Evolutionary conservation across 2,113 vertebrate genomes (phyloP).

Genomic region (Tachycineta bicolor): DNA sequence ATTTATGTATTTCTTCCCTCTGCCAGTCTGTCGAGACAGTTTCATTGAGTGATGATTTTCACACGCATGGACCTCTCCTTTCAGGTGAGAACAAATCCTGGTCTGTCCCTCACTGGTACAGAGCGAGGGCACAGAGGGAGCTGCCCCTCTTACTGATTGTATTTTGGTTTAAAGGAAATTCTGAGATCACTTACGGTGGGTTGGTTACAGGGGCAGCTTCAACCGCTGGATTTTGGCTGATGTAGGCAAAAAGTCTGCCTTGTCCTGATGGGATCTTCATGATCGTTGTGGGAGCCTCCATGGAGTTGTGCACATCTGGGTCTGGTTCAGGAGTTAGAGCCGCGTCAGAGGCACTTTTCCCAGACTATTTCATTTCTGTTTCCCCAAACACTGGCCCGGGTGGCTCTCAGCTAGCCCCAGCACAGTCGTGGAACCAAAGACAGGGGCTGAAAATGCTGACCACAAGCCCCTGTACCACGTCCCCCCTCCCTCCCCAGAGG

Average conservation of each 20-base stretch:
- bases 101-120: neutral
- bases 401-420: neutral
- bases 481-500: neutral
- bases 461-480: fast-evolving
- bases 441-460: neutral
- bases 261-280: neutral
- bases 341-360: neutral
- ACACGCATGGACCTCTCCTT: neutral
- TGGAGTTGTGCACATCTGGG: fast-evolving
- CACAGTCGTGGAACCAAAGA: neutral
- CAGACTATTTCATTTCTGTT: neutral
- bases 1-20: constrained; percentile 5
- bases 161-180: neutral
- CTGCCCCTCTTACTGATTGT: neutral
- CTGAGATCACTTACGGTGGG: neutral
- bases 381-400: neutral
- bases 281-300: fast-evolving
- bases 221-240: neutral
- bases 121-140: neutral
- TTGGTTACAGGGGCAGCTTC: neutral
- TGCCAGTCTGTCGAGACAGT: neutral
- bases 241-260: neutral
- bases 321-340: neutral
- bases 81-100: neutral
- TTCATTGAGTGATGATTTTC: neutral